Evolutionary conservation across 2,888 invertebrate species (phyloP), one percentile per base, ranked within the genome.

Genomic region (Arrhopalites spinosus): DNA sequence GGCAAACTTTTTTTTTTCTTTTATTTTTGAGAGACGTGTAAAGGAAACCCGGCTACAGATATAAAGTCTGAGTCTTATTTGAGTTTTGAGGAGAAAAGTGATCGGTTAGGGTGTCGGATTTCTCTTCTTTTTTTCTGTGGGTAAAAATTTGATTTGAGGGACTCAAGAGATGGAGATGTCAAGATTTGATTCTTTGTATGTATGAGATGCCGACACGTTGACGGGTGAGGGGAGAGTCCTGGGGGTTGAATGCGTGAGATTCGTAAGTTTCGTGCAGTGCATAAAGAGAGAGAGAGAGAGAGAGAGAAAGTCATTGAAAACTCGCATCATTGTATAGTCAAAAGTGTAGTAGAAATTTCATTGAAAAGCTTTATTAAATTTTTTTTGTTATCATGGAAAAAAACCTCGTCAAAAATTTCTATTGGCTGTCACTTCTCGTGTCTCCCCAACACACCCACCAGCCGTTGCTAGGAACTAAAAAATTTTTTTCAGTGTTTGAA

Each of bases 331-430:
- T 25, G 25, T 23, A 59, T n/a, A n/a, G n/a, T n/a, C n/a, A n/a
- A n/a, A 59, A 59, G 3, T 25, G 59, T 23, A 23, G 25, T 59
- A 8, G 23, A 59, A 59, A 59, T 59, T 59, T 59, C 59, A 59
- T 25, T 59, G 59, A 59, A 59, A 59, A 3, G 7, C 25, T 23
- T 59, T 59, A 59, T 59, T 59, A 59, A 59, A 59, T 59, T 59
- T 59, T 59, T 59, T 59, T 20, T 53, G 11, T n/a, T n/a, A n/a
- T n/a, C n/a, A n/a, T n/a, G n/a, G n/a, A n/a, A n/a, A n/a, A n/a
- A n/a, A n/a, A n/a, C n/a, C n/a, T n/a, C n/a, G n/a, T n/a, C n/a
- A n/a, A 17, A 50, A 5, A 50, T 15, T 15, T 17, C 50, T 5
- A n/a, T 15, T 50, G 20, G 3, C 50, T 50, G 50, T 36, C 36